Base-by-base conservation (phyloP, 92 coral and sea anemone genomes). In the Zoanthus sociatus region DNA sequence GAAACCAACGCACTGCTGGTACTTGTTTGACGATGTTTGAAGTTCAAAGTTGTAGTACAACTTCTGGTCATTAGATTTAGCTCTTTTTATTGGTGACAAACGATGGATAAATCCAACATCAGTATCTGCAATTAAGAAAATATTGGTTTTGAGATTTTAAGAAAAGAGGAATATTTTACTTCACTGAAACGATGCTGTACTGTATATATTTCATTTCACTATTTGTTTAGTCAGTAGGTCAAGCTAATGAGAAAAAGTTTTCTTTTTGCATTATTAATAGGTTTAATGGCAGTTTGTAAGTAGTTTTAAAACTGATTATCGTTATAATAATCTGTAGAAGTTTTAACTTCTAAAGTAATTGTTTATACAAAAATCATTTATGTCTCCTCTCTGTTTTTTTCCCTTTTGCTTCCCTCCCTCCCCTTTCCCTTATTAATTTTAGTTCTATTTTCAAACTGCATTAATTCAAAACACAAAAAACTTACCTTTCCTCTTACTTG, bases 21-120 rank as follows among this genome's bases (percentile, higher is more conserved):
- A 83, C 63, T 45, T 70, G 50, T 33, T 26, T 47, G 33, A 42
- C 32, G 44, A 55, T 11, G 87, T 83, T 83, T 83, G 87, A 51
- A 83, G 54, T 68, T 83, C 20, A 32, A 83, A 83, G 63, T 55
- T 50, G 54, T 83, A 83, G 64, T 83, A 83, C 30, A 69, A 55
- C 76, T 83, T 83, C 78, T 76, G 77, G 60, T 83, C 63, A 61
- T 9, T 63, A 61, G 48, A 15, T 60, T 60, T 60, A 14, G 20
- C 66, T 83, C 64, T 83, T 61, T 83, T 83, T 18, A 68, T 83
- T 26, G 87, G 87, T 7, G 87, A 70, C 33, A 83, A 64, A 45
- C 46, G 76, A 68, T 83, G 63, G 17, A 83, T 64, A 44, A 50
- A 83, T 33, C 87, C 87, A 51, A 45, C 51, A 83, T 68, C 78